Base-by-base conservation (phyloP, 2,888 invertebrate genomes). In the Catocala fraxini region DNA sequence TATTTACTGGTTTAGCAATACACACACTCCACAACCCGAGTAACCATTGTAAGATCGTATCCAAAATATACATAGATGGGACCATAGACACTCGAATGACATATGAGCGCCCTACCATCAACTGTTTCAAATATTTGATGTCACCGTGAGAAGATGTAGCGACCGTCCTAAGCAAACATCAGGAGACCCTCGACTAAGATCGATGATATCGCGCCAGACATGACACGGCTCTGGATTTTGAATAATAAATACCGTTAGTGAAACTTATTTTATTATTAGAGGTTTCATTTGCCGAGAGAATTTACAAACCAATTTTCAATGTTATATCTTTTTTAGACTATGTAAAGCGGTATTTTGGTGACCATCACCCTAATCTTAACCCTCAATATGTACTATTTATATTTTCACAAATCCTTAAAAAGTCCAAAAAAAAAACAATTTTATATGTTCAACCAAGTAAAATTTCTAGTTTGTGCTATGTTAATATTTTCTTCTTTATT, bases 81-180 rank as follows among this genome's bases (percentile, higher is more conserved):
- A 47, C 51, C 35, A 63, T 65, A 69, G 61, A 66, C 75, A 75
- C 85, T 81, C 76, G 61, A 81, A 75, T 76, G 81, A 81, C 81
- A 81, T 78, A 73, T 75, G 77, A 81, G 77, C 81, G 79, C 82
- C 82, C 82, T 82, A 84, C 85, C 84, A 89, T 90, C 89, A 88
- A 83, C 84, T 83, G 84, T 85, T 83, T 83, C 90, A 91, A 91
- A 91, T 91, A 90, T 91, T 91, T 91, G 89, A 77, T 75, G 73
- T 83, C 64, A 73, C 73, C 66, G 70, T 66, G 61, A 69, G 80
- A 80, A 81, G 82, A 77, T 78, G 81, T 78, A 70, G 66, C 72
- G 56, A 48, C 68, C 59, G 74, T 85, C 87, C 87, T 87, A 83
- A 81, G 70, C 78, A 87, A 87, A 87, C 85, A 86, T 55, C 64